Conservation (phyloP, 2,113 vertebrate species). For the Piprites chloris region DNA sequence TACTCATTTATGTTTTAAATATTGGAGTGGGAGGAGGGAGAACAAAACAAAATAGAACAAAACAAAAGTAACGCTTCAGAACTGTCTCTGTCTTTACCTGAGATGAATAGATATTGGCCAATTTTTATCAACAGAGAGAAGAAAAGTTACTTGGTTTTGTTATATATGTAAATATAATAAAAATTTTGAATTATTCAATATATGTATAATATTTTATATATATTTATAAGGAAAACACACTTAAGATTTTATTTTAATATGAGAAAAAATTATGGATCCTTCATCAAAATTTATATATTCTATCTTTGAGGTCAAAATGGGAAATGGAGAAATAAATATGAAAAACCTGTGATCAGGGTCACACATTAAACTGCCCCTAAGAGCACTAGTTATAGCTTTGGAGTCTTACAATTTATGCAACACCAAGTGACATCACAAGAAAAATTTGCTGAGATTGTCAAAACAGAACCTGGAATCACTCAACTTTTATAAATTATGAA, state of each 20-base stretch:
- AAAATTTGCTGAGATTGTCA: not conserved
- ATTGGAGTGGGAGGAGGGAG: rapidly evolving
- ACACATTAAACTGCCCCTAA: not conserved
- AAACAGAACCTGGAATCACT: not conserved
- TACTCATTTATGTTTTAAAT: no score
- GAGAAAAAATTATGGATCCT: not conserved
- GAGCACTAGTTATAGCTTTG: not conserved
- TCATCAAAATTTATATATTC: not conserved
- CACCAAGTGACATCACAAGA: not conserved
- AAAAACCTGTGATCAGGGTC: not conserved
- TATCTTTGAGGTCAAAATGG: not conserved
- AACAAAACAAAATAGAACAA: not conserved
- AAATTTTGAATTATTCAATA: not conserved
- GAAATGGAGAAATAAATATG: not conserved
- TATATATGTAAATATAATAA: not conserved
- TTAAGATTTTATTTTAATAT: not conserved
- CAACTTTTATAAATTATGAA: not conserved
- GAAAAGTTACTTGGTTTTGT: rapidly evolving
- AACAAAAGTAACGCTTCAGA: not conserved
- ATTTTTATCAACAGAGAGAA: not conserved
- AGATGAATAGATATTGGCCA: not conserved
- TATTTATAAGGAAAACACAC: not conserved
- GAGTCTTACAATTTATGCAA: not conserved
- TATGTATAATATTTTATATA: not conserved
- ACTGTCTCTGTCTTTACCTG: not conserved